Conservation (phyloP, 1,140 invertebrate species). For the Diplogasteroides magnus region DNA sequence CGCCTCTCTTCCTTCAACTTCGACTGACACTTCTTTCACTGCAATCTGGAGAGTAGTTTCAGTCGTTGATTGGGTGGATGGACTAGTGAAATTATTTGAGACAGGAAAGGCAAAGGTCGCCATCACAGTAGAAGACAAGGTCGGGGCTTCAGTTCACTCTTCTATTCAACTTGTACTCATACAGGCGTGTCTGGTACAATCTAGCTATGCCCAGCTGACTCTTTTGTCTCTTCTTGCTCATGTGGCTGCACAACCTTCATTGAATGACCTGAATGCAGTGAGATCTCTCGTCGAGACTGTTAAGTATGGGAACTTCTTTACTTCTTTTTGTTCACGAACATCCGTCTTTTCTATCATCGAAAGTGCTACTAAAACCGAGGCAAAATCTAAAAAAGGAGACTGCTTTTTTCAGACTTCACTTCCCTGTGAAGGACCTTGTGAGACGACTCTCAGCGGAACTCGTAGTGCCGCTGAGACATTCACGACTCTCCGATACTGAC, state of each 20-base stretch:
- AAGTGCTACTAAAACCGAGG: no score
- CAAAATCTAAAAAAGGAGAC: neutral
- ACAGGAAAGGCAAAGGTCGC: constrained; percentile 7
- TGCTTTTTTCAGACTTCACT: neutral
- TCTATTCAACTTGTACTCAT: no score
- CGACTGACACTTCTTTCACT: constrained; percentile 4
- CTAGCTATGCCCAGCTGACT: neutral
- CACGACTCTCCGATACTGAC: neutral
- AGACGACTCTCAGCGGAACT: neutral
- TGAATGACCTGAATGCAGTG: neutral
- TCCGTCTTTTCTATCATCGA: no score
- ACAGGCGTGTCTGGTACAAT: neutral
- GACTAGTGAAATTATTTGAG: constrained; percentile 22
- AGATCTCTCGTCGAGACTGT: neutral
- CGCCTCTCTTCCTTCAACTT: neutral
- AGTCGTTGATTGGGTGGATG: constrained; percentile 18
- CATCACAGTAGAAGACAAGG: constrained; percentile 23
- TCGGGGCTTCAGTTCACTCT: neutral
- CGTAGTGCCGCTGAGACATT: neutral
- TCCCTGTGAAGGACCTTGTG: neutral
- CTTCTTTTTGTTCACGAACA: no score
- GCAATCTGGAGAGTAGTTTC: constrained; percentile 17
- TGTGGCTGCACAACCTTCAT: neutral
- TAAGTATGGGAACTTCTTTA: no score
- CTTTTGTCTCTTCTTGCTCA: neutral